phyloP scores from a whole-genome alignment of 2,888 invertebrate genomes.

The Eupithecia pulchellata region DNA sequence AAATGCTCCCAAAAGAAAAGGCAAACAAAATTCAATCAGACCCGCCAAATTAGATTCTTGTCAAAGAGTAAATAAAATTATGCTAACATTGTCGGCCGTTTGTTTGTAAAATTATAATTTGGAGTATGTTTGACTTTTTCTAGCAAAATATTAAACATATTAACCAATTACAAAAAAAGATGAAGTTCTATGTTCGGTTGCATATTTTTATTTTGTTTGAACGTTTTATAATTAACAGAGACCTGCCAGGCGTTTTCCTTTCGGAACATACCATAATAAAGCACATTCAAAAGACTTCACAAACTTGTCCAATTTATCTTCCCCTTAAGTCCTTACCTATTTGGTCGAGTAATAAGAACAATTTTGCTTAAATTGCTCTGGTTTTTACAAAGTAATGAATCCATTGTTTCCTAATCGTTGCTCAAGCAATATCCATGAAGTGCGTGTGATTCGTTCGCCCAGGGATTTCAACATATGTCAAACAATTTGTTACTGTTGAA shows the following conservation, averaged over 20 bases:
- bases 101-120: conserved; percentile 13
- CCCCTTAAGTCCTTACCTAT: background rate
- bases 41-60: conserved; percentile 22
- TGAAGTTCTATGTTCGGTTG: background rate
- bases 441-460: background rate
- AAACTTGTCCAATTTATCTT: background rate
- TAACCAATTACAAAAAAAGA: background rate
- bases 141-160: background rate
- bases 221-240: background rate
- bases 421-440: background rate
- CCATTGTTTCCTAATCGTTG: background rate
- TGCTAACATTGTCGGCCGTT: conserved; percentile 6
- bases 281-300: too few species aligned
- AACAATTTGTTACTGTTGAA: too few species aligned
- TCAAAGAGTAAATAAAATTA: conserved; percentile 19
- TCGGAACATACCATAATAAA: background rate
- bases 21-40: conserved; percentile 22
- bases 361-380: background rate
- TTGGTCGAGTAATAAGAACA: background rate
- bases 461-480: too few species aligned
- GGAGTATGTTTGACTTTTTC: conserved; percentile 5
- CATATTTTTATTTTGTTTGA: background rate
- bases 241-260: background rate
- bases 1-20: conserved; percentile 4
- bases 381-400: background rate